A percentile compares a stretch with the other conserved stretches of the same genome.
phyloP scores from a whole-genome alignment of 2,113 vertebrate genomes.

The Tachysurus fulvidraco region DNA sequence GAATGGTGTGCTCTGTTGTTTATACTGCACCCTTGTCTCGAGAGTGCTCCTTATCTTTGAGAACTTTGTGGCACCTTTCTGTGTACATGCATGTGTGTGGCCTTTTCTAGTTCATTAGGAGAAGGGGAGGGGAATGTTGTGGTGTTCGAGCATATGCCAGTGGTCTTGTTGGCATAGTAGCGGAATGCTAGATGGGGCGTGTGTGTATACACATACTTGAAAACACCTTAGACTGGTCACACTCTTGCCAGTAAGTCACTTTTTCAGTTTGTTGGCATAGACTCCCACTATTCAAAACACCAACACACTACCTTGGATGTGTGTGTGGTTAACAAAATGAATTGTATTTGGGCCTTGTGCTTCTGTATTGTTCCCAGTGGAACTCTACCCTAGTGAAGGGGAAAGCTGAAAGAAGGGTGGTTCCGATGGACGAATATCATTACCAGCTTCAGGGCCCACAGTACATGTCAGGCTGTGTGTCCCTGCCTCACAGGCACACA shows the following conservation, averaged over 20 bases:
- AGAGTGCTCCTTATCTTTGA: slow-evolving; percentile 7
- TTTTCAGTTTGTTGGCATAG: slow-evolving; percentile 10
- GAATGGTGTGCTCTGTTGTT: slow-evolving; percentile 7
- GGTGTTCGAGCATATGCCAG: slow-evolving; percentile 70
- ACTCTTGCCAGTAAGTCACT: slow-evolving; percentile 63
- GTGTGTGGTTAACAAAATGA: slow-evolving; percentile 32
- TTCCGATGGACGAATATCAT: slow-evolving; percentile 51
- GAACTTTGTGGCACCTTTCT: slow-evolving; percentile 25
- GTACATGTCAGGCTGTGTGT: slow-evolving; percentile 45
- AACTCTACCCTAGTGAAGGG: slow-evolving; percentile 35
- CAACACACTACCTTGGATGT: background rate
- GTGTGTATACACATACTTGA: slow-evolving; percentile 56
- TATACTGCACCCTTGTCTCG: slow-evolving; percentile 8
- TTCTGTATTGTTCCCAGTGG: slow-evolving; percentile 37
- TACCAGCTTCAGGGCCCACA: slow-evolving; percentile 47
- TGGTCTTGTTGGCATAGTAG: slow-evolving; percentile 77
- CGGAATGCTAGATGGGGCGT: slow-evolving; percentile 72
- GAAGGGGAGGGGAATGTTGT: slow-evolving; percentile 70
- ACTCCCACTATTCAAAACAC: background rate
- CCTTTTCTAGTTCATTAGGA: slow-evolving; percentile 69
- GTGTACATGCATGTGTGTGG: slow-evolving; percentile 21
- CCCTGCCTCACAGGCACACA: slow-evolving; percentile 48
- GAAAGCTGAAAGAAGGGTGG: slow-evolving; percentile 49
- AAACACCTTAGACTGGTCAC: slow-evolving; percentile 58
- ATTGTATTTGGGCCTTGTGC: slow-evolving; percentile 23